phyloP scores from a whole-genome alignment of 2,797 vertebrate genomes.

The Ptychadena robeensis region DNA sequence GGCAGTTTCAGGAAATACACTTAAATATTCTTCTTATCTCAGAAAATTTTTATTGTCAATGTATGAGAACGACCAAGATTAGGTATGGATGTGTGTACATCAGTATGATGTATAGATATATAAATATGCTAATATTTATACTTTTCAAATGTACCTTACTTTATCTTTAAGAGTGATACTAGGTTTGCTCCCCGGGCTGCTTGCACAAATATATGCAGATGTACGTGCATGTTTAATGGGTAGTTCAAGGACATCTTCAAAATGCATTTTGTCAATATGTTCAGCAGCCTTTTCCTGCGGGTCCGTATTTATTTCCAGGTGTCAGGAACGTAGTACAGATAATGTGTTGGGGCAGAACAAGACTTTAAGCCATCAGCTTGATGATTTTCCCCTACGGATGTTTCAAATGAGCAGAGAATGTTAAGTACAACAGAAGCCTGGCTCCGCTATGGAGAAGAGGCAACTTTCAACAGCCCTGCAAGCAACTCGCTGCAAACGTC shows the following conservation, averaged over 20 bases:
- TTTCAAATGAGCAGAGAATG: constrained; percentile 55
- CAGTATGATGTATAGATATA: no score
- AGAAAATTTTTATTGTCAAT: no score
- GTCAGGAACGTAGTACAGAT: constrained; percentile 47
- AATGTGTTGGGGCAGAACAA: constrained; percentile 55
- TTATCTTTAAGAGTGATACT: neutral
- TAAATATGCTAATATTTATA: neutral
- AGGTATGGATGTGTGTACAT: no score
- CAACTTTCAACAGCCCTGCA: neutral
- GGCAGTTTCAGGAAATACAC: no score
- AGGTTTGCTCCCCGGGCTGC: neutral
- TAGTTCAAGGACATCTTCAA: constrained; percentile 57
- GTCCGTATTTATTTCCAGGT: constrained; percentile 53
- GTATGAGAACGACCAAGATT: no score
- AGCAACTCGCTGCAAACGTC: constrained; percentile 7
- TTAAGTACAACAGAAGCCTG: constrained; percentile 40
- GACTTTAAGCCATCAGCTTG: constrained; percentile 51
- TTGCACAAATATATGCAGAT: constrained; percentile 19
- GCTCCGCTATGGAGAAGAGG: constrained; percentile 12
- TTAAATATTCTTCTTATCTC: no score
- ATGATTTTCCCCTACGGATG: constrained; percentile 49
- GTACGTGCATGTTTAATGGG: constrained; percentile 24
- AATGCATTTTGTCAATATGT: constrained; percentile 56
- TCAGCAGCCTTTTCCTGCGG: constrained; percentile 44
- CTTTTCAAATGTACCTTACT: neutral